Percentiles rank a stretch among this genome's conserved stretches.
Conservation (phyloP, 1,140 invertebrate genomes). For the Drosophila tani region DNA sequence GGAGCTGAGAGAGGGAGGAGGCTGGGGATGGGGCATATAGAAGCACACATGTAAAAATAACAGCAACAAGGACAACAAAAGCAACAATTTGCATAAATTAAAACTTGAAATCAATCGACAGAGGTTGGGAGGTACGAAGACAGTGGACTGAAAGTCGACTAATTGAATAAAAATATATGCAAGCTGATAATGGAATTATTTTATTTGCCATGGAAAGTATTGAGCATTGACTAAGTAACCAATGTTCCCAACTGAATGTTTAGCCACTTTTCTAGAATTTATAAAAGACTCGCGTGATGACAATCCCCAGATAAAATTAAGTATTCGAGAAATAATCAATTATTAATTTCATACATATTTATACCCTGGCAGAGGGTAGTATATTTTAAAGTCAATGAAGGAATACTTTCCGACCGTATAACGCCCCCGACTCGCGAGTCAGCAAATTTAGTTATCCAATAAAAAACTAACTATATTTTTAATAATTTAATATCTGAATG, state of each 20-base stretch:
- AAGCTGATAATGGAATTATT: not conserved
- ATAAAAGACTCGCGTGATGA: not conserved
- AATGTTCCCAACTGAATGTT: not conserved
- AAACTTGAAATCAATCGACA: conserved; percentile 74
- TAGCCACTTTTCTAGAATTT: not conserved
- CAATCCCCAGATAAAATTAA: not conserved
- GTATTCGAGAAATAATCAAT: too few relatives aligned
- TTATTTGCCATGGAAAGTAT: not conserved
- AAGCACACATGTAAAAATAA: conserved; percentile 67
- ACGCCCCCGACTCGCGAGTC: too few relatives aligned
- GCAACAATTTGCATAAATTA: conserved; percentile 84
- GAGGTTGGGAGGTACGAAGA: conserved; percentile 19
- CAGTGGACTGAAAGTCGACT: conserved; percentile 30
- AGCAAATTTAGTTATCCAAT: too few relatives aligned
- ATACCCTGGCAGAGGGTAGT: too few relatives aligned
- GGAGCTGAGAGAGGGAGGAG: not conserved
- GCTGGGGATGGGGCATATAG: not conserved
- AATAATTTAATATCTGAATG: not conserved
- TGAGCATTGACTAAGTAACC: not conserved
- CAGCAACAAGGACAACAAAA: conserved; percentile 66
- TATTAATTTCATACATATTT: too few relatives aligned
- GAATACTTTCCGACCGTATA: too few relatives aligned
- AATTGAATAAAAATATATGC: conserved; percentile 14
- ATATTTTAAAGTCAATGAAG: not conserved
- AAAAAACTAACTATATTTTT: too few relatives aligned